Evolutionary conservation across 2,113 vertebrate species (phyloP), one percentile per base, ranked within the genome.

Genomic region (Centrocercus urophasianus): DNA sequence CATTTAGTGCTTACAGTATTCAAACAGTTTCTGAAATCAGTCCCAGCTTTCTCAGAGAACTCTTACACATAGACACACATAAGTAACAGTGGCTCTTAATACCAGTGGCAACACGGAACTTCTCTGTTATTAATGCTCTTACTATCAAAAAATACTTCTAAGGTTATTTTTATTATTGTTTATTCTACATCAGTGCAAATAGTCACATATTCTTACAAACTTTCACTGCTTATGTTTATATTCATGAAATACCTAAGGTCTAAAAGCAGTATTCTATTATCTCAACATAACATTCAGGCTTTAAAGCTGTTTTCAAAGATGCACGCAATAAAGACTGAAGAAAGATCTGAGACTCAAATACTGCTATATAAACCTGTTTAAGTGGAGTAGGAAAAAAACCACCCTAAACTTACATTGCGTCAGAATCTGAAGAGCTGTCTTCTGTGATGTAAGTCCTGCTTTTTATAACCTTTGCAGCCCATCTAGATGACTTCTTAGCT

Each of bases 371-470:
- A 73, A 72, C 5, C 3, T 4, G 22, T n/a, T 2, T 47, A 9
- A 10, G 11, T 12, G 3, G 8, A 16, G 3, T 4, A 15, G 9
- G 11, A 10, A 40, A 13, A 11, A 25, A 2, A 38, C 32, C 32
- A 56, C 11, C 5, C 22, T 40, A 38, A 74, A 72, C 57, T 97
- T 93, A 98, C 98, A 5, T 52, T 11, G 2, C 50, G 0, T 34
- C 88, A 61, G 78, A 93, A 2, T 87, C 83, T 17, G 80, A 78
- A 18, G 8, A 84, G 18, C 28, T 54, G 20, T 63, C 42, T 3
- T 77, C 71, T 0, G 0, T 6, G 28, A 34, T 6, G 5, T 9
- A 57, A 54, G 12, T 1, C 0, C 14, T 19, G 18, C 63, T 65
- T 85, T 94, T 88, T 6, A 0, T 4, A 30, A 0, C 0, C 8